Evolutionary conservation across 2,113 vertebrate genomes (phyloP).

Genomic region (Prochilodus magdalenae): DNA sequence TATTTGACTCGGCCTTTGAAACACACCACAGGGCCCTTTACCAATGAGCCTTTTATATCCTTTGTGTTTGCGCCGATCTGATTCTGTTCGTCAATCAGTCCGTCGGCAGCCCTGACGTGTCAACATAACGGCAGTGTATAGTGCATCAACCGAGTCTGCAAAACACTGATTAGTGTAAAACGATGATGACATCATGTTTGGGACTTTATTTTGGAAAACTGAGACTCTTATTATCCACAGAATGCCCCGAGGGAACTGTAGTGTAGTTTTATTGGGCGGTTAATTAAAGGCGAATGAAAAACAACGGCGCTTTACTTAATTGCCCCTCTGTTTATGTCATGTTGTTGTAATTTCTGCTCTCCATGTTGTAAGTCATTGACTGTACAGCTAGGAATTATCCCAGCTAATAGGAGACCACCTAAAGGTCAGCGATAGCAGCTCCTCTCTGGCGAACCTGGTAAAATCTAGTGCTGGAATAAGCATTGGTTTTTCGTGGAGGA

Average conservation of each 20-base stretch:
- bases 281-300: conserved; percentile 23
- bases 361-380: neutral
- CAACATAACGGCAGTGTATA: neutral
- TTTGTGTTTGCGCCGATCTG: neutral
- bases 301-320: neutral
- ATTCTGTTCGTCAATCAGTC: neutral
- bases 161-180: neutral
- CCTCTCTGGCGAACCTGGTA: neutral
- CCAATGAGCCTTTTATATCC: neutral
- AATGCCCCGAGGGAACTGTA: neutral
- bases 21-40: neutral
- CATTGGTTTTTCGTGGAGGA: no score
- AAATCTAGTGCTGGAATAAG: no score
- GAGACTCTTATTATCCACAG: conserved; percentile 3
- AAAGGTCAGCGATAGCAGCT: neutral
- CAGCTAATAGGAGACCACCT: neutral
- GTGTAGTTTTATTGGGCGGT: neutral
- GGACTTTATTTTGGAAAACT: neutral
- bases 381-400: neutral
- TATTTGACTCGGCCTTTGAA: neutral
- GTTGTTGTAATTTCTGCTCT: neutral
- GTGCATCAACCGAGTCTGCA: neutral
- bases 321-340: conserved; percentile 7
- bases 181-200: neutral
- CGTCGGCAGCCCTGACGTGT: neutral